Base-by-base conservation (phyloP, 2,113 vertebrate species). In the Prinia subflava region DNA sequence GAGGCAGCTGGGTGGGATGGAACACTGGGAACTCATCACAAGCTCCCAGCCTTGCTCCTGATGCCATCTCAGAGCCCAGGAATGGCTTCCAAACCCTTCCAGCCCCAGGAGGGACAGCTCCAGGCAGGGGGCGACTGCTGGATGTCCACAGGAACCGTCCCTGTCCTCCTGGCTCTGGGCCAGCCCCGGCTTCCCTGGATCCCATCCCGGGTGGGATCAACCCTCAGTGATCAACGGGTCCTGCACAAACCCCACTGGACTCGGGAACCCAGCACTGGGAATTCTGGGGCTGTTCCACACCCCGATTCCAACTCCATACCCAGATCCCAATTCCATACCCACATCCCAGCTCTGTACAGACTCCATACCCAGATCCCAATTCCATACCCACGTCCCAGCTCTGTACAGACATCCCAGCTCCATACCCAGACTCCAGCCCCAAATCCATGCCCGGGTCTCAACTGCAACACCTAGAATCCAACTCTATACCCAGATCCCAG, bases 141-240 rank as follows among this genome's bases (percentile, higher is more conserved):
- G 55, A 31, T 47, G 44, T 22, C 39, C 60, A 27, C 15, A 42
- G 47, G 9, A 21, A 33, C 25, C 0, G 0, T 35, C 46, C 46
- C 47, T 33, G 55, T 30, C 35, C 67, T 59, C 65, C 19, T 1
- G 3, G 31, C 33, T 47, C 24, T 15, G n/a, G 24, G 27, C 35
- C 81, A 78, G 39, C 15, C 59, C 49, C 3, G 1, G 30, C 39
- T 75, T 57, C 57, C 27, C 78, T 35, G 47, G 44, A 62, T 41
- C 42, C 53, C 31, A 3, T 12, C 21, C 18, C 6, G 27, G 39
- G 23, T 57, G 69, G 47, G 57, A 81, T 62, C 4, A 5, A 37
- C 52, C 31, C 41, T 12, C 27, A 46, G 46, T 0, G 0, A 67
- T 19, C 41, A 31, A 0, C 57, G 31, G 21, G 11, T 78, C 65